Evolutionary conservation across 2,888 invertebrate species (phyloP).

Genomic region (Allolobophora icterica): DNA sequence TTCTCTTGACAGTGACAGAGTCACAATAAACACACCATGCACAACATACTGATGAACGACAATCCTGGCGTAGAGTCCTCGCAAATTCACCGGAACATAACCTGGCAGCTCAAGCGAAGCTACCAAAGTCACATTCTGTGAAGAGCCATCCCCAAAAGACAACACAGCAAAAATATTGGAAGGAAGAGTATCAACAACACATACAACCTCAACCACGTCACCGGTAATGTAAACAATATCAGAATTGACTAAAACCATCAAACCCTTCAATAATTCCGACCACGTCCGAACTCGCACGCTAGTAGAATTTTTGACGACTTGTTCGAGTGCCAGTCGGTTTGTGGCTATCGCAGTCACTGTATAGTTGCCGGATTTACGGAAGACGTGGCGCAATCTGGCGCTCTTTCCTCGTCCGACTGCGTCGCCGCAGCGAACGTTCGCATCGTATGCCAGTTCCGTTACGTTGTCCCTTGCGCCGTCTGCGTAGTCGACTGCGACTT

Average conservation of each 20-base stretch:
- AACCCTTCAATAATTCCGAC: not conserved
- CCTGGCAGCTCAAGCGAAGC: not conserved
- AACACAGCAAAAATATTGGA: not conserved
- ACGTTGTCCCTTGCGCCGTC: no score
- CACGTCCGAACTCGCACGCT: no score
- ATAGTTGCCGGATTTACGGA: no score
- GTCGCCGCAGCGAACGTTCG: no score
- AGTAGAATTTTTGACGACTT: no score
- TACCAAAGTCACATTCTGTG: not conserved
- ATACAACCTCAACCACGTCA: not conserved
- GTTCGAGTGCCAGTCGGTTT: no score
- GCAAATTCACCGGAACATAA: not conserved
- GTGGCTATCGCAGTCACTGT: no score
- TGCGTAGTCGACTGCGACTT: no score
- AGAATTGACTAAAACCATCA: not conserved
- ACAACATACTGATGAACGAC: not conserved
- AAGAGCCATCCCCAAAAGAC: not conserved
- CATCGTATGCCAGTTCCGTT: no score
- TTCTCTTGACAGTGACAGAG: not conserved
- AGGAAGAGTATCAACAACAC: not conserved
- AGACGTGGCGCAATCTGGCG: no score
- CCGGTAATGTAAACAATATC: not conserved
- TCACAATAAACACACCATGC: not conserved
- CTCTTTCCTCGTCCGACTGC: no score
- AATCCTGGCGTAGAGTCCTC: not conserved